These are phyloP conservation scores for Condylura cristata DNA, from an alignment of 2,113 vertebrate species.

Conservation along the genomic window DNA sequence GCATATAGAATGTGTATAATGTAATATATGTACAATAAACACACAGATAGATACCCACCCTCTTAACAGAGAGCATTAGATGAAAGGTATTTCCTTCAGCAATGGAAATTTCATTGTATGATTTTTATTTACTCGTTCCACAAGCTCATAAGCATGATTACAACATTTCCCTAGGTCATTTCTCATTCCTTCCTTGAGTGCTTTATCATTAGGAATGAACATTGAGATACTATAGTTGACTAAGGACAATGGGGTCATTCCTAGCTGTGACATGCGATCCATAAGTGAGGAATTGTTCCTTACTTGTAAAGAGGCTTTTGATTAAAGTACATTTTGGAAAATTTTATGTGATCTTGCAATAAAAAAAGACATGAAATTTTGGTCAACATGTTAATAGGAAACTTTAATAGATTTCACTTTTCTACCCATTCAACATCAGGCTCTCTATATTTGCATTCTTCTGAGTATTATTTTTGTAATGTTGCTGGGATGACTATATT, in stretches of 20 bases:
- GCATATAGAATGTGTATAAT: neutral
- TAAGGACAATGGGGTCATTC: neutral
- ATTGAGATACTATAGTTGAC: conserved; percentile 4
- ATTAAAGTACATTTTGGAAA: conserved; percentile 54
- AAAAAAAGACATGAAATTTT: conserved; percentile 33
- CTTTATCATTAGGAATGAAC: conserved; percentile 18
- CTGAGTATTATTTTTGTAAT: conserved; percentile 59
- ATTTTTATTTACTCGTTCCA: conserved; percentile 26
- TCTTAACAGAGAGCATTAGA: neutral
- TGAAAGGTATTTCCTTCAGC: neutral
- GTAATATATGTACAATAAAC: neutral
- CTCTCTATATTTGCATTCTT: conserved; percentile 48
- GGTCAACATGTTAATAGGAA: neutral
- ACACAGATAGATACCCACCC: neutral
- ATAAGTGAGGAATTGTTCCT: conserved; percentile 16
- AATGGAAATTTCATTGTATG: neutral
- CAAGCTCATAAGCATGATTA: conserved; percentile 26
- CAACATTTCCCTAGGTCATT: conserved; percentile 6
- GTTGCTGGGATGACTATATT: conserved; percentile 37
- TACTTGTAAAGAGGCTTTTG: conserved; percentile 47
- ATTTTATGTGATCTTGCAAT: conserved; percentile 47
- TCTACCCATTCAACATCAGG: conserved; percentile 15
- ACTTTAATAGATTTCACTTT: neutral
- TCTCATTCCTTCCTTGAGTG: neutral
- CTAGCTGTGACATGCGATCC: neutral